Evolutionary conservation across 2,797 vertebrate genomes (phyloP).

Genomic region (Babyrousa celebensis): DNA sequence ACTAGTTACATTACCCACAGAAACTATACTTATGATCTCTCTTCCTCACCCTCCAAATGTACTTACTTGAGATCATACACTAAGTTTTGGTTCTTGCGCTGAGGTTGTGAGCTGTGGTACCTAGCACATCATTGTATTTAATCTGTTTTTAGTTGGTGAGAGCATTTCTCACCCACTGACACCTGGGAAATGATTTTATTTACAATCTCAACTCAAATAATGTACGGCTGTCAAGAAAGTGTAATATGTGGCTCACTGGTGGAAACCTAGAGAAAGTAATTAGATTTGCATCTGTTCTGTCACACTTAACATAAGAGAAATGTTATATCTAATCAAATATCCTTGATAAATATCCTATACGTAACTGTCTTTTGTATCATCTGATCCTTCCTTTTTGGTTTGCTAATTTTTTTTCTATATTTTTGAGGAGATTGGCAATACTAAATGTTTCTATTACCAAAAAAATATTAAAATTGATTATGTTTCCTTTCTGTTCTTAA

Average conservation of each 20-base stretch:
- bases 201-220: not conserved
- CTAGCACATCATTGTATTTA: conserved; percentile 42
- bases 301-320: not conserved
- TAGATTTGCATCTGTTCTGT: not conserved
- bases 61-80: not conserved
- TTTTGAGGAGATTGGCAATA: rapidly evolving
- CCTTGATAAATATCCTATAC: not conserved
- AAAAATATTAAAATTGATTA: not conserved
- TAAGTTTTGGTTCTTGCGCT: conserved; percentile 35
- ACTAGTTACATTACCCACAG: not conserved
- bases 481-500: not conserved
- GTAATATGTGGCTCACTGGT: not conserved
- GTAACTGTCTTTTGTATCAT: not conserved
- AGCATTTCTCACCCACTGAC: conserved; percentile 37
- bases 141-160: conserved; percentile 1
- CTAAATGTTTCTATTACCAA: not conserved
- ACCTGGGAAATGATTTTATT: conserved; percentile 46
- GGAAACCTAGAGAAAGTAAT: not conserved
- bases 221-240: not conserved
- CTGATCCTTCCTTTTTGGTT: not conserved
- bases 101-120: not conserved
- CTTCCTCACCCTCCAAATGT: not conserved
- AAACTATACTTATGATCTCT: not conserved
- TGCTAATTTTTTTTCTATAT: not conserved
- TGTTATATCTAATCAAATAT: not conserved